Evolutionary conservation across 2,797 vertebrate species (phyloP), one percentile per base, ranked within the genome.

Genomic region (Esox masquinongy): DNA sequence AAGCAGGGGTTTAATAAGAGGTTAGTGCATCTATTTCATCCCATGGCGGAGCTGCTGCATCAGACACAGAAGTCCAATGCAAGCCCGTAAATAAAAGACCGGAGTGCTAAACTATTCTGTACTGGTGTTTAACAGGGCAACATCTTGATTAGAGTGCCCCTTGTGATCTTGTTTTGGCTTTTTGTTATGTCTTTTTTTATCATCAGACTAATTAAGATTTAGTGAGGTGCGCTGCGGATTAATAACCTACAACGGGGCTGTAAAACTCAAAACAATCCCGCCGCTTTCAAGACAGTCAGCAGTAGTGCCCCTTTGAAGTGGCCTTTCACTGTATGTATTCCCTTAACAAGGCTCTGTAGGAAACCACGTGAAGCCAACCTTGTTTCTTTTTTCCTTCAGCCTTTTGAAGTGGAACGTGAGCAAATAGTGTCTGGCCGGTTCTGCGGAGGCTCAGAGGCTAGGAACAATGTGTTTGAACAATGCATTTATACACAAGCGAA

Each of bases 161-260:
- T 19, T 68, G 36, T n/a, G 67, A 68, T 43, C 31, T 68, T 68
- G 67, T 68, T 64, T 53, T 75, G 70, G 70, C 63, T 75, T 79
- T 82, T 82, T 85, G 82, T 91, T 86, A 59, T 79, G 89, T 90
- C 86, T 86, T 88, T 90, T 88, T 80, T 82, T 78, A 82, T 81
- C 73, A 72, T 80, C 77, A 83, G 74, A 85, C 83, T 87, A 87
- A 88, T 88, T 87, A 87, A 73, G 79, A 79, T 82, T 84, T 87
- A 81, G 81, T 80, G 85, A 84, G 80, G 82, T 84, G 80, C 80
- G 68, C 73, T 76, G 81, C 79, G 79, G 82, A 84, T 88, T 87
- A 88, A 87, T 82, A 87, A 86, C 83, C 83, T 76, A 78, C 29
- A 83, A 77, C 81, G 83, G 82, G 76, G 72, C 82, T 80, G 78